Evolutionary conservation across 2,113 vertebrate species (phyloP), one percentile per base, ranked within the genome.

Genomic region (Ptilonorhynchus violaceus): DNA sequence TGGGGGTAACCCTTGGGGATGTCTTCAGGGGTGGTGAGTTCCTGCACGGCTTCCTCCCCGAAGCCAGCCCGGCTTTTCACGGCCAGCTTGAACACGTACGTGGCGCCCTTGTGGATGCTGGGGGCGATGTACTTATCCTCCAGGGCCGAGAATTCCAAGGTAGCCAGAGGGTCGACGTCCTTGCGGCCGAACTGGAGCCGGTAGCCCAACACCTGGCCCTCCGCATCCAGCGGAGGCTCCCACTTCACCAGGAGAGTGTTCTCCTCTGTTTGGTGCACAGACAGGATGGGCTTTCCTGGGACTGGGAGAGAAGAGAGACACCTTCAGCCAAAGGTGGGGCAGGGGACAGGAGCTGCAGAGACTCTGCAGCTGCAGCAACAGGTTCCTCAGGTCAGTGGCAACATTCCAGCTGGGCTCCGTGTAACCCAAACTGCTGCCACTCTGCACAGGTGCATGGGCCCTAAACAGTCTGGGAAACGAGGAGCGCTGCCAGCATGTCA

Each of bases 181-280:
- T 98, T 98, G 33, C 99, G 99, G 95, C 99, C 99, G 23, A 99
- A 99, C 96, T 99, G 99, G 39, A 99, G 98, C 37, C 99, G 98
- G 97, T 99, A 99, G 92, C 99, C 99, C 90, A 99, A 97, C 76
- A 99, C 98, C 89, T 99, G 98, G 96, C 98, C 98, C 85, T 98
- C 98, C 0, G 98, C 79, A 11, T 95, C 91, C 90, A 97, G 15
- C 0, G 98, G 98, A 77, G 98, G 98, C 94, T 98, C 98, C 99
- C 99, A 99, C 62, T 98, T 98, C 82, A 99, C 98, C 95, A 99
- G 98, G 13, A 98, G 98, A 35, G 98, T 97, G 81, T 98, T 97
- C 85, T 99, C 99, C 85, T 98, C 96, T 94, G 98, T 98, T 97
- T 98, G 99, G 95, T 97, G 98, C 97, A 99, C 98, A 22, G 99